Base-by-base conservation (phyloP, 2,113 vertebrate genomes). In the Progne subis region DNA sequence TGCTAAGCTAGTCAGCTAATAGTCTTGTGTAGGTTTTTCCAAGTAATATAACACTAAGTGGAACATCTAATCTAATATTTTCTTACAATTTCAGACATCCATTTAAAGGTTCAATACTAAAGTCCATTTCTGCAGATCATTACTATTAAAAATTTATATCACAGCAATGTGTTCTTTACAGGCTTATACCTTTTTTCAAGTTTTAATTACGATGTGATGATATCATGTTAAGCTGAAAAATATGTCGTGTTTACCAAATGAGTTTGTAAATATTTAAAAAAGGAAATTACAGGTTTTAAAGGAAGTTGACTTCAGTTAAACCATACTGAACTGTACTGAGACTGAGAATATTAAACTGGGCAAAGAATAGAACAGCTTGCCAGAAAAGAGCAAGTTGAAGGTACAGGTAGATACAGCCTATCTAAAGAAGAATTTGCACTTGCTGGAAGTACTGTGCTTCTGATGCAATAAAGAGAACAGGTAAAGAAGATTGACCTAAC, bases 71-170 rank as follows among this genome's bases (percentile, higher is more conserved):
- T 92, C 39, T 26, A 92, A 15, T 49, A 75, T 44, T 88, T 78
- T 92, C 56, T 81, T 89, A 74, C 15, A 5, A 77, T 39, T 78
- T 88, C 59, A 92, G 68, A 75, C 44, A 83, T 63, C 39, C n/a
- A 82, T 57, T 91, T 91, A 86, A 91, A 92, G 49, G 67, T 65
- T 94, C 79, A 76, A 50, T 44, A 93, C 13, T 31, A 12, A 83
- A 57, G 47, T 55, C 72, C 18, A 47, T 59, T 94, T 90, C 74
- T 87, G 52, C 77, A 84, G 47, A 56, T 75, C 34, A 37, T 83
- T 94, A 29, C n/a, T 60, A 75, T 94, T 88, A 97, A 92, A 95
- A 91, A 84, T 92, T 91, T 32, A 61, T 88, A 64, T 34, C 14
- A 56, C 5, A 72, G 63, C 15, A 57, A 49, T 41, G 13, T 60